A percentile compares a stretch with the other conserved stretches of the same genome.
These are phyloP conservation scores for Halichoeres trimaculatus DNA, from an alignment of 2,113 vertebrate species.

Conservation along the genomic window DNA sequence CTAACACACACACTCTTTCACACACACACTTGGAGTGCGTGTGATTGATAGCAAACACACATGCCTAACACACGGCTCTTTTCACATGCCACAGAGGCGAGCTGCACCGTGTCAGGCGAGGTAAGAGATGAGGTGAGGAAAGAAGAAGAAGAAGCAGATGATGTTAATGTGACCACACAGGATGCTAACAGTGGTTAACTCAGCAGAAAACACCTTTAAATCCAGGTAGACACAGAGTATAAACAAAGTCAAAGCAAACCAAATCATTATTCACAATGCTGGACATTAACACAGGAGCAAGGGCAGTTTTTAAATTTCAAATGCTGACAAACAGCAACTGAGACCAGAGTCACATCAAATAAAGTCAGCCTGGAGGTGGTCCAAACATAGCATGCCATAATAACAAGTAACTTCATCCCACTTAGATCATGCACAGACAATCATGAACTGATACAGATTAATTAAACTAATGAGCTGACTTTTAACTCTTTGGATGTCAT, in stretches of 20 bases:
- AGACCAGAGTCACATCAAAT: neutral
- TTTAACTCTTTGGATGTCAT: no score
- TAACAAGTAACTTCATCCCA: neutral
- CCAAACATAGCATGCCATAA: neutral
- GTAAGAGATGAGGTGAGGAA: neutral
- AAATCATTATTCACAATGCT: neutral
- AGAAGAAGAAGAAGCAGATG: neutral
- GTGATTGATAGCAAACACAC: constrained; percentile 39
- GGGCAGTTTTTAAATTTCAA: no score
- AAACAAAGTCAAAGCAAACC: neutral
- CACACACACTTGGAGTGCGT: constrained; percentile 17
- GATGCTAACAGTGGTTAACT: constrained; percentile 1
- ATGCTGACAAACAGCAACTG: neutral
- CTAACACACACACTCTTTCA: neutral
- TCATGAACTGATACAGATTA: neutral
- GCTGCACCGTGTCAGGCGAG: constrained; percentile 26
- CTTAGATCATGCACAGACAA: no score
- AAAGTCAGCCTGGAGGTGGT: neutral
- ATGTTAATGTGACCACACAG: neutral
- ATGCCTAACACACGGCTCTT: constrained; percentile 29
- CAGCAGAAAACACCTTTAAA: neutral
- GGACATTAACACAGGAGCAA: neutral
- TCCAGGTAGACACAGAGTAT: neutral
- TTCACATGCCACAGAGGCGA: constrained; percentile 12
- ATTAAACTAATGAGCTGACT: no score